A percentile compares a stretch with the other conserved stretches of the same genome.
phyloP scores from a whole-genome alignment of 35 echinoderm and acorn worm species.

The Amphiura filiformis region DNA sequence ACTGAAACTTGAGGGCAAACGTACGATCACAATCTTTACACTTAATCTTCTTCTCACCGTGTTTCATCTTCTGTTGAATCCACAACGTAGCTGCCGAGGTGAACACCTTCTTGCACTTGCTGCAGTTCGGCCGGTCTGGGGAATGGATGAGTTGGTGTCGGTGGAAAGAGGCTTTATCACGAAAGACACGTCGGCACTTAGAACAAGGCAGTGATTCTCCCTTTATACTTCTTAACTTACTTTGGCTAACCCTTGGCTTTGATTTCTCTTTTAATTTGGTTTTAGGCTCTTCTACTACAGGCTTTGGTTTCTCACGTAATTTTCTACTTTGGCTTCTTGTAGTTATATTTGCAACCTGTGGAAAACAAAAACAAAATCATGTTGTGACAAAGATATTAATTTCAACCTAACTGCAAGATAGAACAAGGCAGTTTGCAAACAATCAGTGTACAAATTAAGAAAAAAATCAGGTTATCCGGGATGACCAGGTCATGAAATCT shows the following conservation, averaged over 20 bases:
- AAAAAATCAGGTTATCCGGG: too few species aligned
- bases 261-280: conserved; percentile 4
- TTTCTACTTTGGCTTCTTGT: neutral
- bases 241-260: conserved; percentile 1
- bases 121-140: conserved; percentile 22
- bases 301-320: neutral
- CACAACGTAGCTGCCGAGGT: conserved; percentile 36
- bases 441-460: too few species aligned
- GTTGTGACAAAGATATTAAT: too few species aligned
- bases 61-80: conserved; percentile 56
- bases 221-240: neutral
- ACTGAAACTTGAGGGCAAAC: conserved; percentile 49
- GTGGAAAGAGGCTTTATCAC: neutral
- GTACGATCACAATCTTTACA: conserved; percentile 56
- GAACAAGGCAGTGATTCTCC: conserved; percentile 4
- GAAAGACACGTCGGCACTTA: conserved; percentile 39
- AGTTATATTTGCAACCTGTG: neutral
- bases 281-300: conserved; percentile 2
- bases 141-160: conserved; percentile 18
- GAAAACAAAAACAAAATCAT: neutral
- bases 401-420: too few species aligned
- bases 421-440: too few species aligned
- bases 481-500: too few species aligned
- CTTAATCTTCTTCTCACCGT: conserved; percentile 50
- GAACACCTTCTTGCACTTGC: conserved; percentile 48